A percentile compares a stretch with the other conserved stretches of the same genome.
These are phyloP conservation scores for Cirrhinus molitorella DNA, from an alignment of 2,797 vertebrate species.

Conservation along the genomic window DNA sequence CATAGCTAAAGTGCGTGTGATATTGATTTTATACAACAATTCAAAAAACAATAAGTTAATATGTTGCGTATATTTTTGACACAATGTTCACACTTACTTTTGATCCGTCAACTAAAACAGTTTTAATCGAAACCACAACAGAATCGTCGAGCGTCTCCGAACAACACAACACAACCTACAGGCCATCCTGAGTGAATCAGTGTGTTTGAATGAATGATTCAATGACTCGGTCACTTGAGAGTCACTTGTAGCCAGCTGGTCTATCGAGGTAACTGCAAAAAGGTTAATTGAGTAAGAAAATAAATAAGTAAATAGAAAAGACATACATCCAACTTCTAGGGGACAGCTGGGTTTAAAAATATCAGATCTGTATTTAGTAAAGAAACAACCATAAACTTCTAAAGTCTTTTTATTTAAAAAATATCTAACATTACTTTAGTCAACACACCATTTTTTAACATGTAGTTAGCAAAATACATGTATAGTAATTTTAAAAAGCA, in stretches of 20 bases:
- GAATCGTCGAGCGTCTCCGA: background rate
- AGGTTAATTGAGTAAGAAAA: background rate
- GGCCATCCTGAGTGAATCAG: background rate
- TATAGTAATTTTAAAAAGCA: too few relatives aligned
- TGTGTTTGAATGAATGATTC: background rate
- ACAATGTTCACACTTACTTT: background rate
- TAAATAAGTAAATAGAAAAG: too few relatives aligned
- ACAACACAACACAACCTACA: background rate
- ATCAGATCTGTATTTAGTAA: too few relatives aligned
- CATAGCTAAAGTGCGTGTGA: background rate
- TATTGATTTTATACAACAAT: background rate
- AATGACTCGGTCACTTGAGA: background rate
- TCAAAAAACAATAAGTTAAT: constrained; percentile 2
- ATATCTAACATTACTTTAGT: too few relatives aligned
- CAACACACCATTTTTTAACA: too few relatives aligned
- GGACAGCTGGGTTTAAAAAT: too few relatives aligned
- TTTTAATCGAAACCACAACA: background rate
- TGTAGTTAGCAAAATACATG: too few relatives aligned
- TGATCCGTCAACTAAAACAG: background rate
- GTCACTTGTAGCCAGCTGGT: background rate
- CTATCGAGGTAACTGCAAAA: background rate
- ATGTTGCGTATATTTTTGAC: background rate
- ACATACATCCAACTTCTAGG: too few relatives aligned
- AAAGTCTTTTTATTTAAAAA: too few relatives aligned
- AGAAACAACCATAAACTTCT: too few relatives aligned